These are phyloP conservation scores for Heterodera schachtii DNA, from an alignment of 1,140 invertebrate species.

Conservation along the genomic window DNA sequence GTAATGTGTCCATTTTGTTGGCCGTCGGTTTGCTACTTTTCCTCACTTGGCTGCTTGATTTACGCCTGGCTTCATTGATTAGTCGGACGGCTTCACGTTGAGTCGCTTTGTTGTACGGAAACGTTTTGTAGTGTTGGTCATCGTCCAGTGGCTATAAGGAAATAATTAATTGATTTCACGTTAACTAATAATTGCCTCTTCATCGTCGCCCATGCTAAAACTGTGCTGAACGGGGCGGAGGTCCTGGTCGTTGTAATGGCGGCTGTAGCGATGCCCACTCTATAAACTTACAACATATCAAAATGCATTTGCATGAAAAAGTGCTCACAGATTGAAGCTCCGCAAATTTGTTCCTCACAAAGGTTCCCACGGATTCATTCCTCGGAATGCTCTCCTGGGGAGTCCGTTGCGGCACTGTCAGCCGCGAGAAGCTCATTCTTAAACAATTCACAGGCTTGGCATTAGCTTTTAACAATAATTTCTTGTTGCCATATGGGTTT, in stretches of 20 bases:
- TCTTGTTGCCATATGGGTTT: neutral
- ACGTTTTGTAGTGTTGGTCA: slow-evolving; percentile 39
- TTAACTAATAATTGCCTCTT: neutral
- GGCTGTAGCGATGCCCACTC: slow-evolving; percentile 30
- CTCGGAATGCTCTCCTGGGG: slow-evolving; percentile 32
- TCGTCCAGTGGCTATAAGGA: slow-evolving; percentile 16
- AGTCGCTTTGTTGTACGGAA: slow-evolving; percentile 45
- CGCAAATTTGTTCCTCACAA: slow-evolving; percentile 41
- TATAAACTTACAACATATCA: neutral
- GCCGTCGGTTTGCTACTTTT: neutral
- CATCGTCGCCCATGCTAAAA: slow-evolving; percentile 28
- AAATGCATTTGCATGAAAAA: neutral
- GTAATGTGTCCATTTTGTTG: neutral
- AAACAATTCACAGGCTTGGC: neutral
- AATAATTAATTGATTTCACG: neutral
- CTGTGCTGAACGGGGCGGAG: slow-evolving; percentile 16
- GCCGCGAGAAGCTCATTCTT: slow-evolving; percentile 8
- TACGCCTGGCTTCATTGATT: neutral
- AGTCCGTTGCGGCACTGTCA: slow-evolving; percentile 1
- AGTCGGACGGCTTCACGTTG: slow-evolving; percentile 23
- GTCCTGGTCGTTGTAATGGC: slow-evolving; percentile 33
- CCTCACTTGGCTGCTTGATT: neutral
- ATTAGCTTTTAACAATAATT: neutral
- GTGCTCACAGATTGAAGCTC: slow-evolving; percentile 25
- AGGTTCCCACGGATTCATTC: slow-evolving; percentile 35